Percentiles rank a stretch among this genome's conserved stretches.
Evolutionary conservation across 2,113 vertebrate genomes (phyloP).

Genomic region (Dicentrarchus labrax): DNA sequence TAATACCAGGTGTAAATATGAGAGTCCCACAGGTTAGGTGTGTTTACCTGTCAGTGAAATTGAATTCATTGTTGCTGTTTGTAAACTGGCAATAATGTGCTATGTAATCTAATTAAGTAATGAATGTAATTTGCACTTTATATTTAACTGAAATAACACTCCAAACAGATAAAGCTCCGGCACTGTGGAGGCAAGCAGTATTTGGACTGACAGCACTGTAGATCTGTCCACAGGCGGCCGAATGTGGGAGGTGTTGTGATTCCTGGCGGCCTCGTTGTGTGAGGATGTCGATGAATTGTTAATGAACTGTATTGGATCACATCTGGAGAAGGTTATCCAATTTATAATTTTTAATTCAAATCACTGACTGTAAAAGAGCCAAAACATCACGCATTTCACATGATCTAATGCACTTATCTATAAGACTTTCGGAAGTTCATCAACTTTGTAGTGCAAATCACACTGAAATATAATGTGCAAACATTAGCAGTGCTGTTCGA

Average conservation of each 20-base stretch:
- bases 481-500: too few relatives aligned
- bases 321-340: slow-evolving; percentile 8
- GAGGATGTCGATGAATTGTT: background rate
- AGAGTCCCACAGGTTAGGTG: background rate
- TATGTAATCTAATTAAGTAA: slow-evolving; percentile 2
- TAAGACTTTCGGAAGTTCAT: background rate
- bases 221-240: slow-evolving; percentile 40
- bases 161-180: slow-evolving; percentile 4
- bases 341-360: slow-evolving; percentile 7
- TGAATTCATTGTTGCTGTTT: background rate
- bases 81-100: background rate
- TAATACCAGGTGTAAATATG: background rate
- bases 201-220: slow-evolving; percentile 55
- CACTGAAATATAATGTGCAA: background rate
- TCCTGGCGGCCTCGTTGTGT: slow-evolving; percentile 15
- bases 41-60: background rate
- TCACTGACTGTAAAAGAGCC: background rate
- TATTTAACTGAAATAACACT: slow-evolving; percentile 23
- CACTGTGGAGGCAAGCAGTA: slow-evolving; percentile 12
- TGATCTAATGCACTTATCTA: too few relatives aligned
- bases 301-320: background rate
- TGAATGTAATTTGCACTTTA: slow-evolving; percentile 3
- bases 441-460: background rate
- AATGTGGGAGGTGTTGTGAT: slow-evolving; percentile 56
- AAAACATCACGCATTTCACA: background rate